phyloP scores from a whole-genome alignment of 2,113 vertebrate species.

The Blennius ocellaris region DNA sequence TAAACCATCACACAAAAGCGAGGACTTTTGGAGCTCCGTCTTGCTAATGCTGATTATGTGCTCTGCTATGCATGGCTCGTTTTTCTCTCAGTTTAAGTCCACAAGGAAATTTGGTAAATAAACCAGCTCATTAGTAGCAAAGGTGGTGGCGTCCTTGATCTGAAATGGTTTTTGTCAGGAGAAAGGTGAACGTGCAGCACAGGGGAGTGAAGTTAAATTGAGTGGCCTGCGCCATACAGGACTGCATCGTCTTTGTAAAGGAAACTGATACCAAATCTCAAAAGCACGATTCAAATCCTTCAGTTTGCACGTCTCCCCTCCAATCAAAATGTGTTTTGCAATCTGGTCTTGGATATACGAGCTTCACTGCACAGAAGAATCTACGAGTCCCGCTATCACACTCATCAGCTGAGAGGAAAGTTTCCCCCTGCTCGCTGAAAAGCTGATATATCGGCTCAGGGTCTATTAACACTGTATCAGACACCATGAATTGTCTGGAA shows the following conservation, averaged over 20 bases:
- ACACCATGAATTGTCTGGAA: too few relatives aligned
- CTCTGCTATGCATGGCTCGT: conserved; percentile 69
- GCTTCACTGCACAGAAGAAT: too few relatives aligned
- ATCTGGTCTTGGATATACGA: too few relatives aligned
- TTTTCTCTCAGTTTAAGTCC: conserved; percentile 57
- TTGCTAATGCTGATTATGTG: conserved; percentile 62
- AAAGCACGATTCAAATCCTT: conserved; percentile 27
- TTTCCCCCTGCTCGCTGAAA: too few relatives aligned
- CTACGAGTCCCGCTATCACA: too few relatives aligned
- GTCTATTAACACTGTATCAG: too few relatives aligned
- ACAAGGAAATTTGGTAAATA: conserved; percentile 75
- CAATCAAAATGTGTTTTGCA: too few relatives aligned
- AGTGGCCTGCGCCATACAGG: conserved; percentile 32
- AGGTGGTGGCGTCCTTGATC: conserved; percentile 77
- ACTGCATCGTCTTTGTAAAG: conserved; percentile 24
- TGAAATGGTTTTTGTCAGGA: conserved; percentile 56
- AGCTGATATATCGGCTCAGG: too few relatives aligned
- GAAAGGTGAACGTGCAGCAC: conserved; percentile 55
- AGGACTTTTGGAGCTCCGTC: conserved; percentile 43
- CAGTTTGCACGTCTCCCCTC: too few relatives aligned
- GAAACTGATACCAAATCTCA: conserved; percentile 37
- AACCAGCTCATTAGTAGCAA: conserved; percentile 75
- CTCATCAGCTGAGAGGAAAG: too few relatives aligned
- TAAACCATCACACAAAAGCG: conserved; percentile 36
- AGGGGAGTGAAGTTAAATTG: conserved; percentile 53